These are phyloP conservation scores for Caenorhabditis sp. DNA, from an alignment of 2,888 invertebrate species.

Conservation along the genomic window DNA sequence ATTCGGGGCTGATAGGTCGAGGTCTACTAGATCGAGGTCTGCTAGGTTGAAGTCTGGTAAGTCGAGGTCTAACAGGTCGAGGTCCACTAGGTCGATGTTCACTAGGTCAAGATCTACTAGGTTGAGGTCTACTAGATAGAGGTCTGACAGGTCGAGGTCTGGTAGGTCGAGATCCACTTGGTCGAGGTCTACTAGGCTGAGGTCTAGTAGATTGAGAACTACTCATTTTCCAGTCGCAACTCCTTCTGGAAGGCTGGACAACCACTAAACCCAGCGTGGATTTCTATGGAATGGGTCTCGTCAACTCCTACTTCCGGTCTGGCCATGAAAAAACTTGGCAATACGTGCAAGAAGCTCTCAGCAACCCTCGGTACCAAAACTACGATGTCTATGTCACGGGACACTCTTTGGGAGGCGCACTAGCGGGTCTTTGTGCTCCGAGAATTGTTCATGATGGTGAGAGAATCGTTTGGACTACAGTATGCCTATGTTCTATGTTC, in stretches of 20 bases:
- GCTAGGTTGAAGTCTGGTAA: too few relatives aligned
- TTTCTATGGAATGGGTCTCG: constrained; percentile 79
- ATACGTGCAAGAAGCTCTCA: constrained; percentile 67
- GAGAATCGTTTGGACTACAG: background rate
- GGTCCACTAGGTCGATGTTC: too few relatives aligned
- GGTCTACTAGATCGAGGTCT: too few relatives aligned
- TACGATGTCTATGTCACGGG: constrained; percentile 80
- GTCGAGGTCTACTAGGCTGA: too few relatives aligned
- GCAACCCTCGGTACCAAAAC: constrained; percentile 71
- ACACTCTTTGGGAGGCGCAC: constrained; percentile 81
- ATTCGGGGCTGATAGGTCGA: background rate
- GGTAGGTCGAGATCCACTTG: too few relatives aligned
- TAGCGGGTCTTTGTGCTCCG: constrained; percentile 52
- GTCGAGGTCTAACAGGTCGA: too few relatives aligned
- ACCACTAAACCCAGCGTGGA: constrained; percentile 73
- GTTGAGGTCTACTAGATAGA: too few relatives aligned
- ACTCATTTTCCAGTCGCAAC: constrained; percentile 76
- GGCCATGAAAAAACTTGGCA: constrained; percentile 79
- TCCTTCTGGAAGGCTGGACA: constrained; percentile 78
- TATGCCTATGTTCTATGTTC: background rate
- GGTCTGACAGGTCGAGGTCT: too few relatives aligned
- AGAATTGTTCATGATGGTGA: constrained; percentile 56
- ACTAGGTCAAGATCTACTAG: too few relatives aligned
- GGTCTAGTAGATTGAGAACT: too few relatives aligned
- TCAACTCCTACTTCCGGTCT: constrained; percentile 78